These are phyloP conservation scores for Poeciliopsis gracilis DNA, from an alignment of 2,797 vertebrate genomes.

Conservation along the genomic window DNA sequence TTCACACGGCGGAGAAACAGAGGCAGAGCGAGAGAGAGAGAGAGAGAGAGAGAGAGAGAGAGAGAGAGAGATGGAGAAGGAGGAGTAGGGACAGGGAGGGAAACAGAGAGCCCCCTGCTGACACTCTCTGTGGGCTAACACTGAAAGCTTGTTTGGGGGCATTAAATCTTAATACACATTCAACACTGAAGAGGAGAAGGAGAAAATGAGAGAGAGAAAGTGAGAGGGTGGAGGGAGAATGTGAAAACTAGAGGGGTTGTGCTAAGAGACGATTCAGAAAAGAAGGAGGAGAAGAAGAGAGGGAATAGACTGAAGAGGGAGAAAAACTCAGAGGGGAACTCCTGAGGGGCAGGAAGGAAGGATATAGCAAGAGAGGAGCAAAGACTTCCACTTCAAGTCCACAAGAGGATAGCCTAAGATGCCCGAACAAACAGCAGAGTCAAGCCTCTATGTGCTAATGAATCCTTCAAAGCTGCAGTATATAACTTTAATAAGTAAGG, in stretches of 20 bases:
- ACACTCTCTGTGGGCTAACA: constrained; percentile 73
- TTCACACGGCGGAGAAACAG: constrained; percentile 43
- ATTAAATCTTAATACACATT: constrained; percentile 76
- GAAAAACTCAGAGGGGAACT: constrained; percentile 40
- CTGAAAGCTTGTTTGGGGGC: constrained; percentile 74
- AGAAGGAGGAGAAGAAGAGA: constrained; percentile 29
- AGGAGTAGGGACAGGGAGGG: constrained; percentile 4
- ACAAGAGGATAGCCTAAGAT: constrained; percentile 54
- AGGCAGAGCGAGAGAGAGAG: neutral
- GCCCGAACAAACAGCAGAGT: constrained; percentile 60
- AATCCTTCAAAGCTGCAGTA: constrained; percentile 53
- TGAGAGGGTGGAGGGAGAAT: constrained; percentile 30
- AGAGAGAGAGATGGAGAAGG: neutral
- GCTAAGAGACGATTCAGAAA: constrained; percentile 11
- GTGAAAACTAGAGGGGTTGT: constrained; percentile 7
- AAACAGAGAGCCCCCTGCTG: constrained; percentile 68
- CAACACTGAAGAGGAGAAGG: constrained; percentile 46
- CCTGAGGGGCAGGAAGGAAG: constrained; percentile 63
- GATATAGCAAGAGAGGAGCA: constrained; percentile 60
- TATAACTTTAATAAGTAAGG: no score
- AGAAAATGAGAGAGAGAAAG: constrained; percentile 53
- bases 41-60: neutral
- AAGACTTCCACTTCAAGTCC: constrained; percentile 62
- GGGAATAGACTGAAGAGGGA: constrained; percentile 23
- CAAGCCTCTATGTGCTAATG: constrained; percentile 76